Conservation (phyloP, 2,888 invertebrate species). For the Drosophila pegasa region DNA sequence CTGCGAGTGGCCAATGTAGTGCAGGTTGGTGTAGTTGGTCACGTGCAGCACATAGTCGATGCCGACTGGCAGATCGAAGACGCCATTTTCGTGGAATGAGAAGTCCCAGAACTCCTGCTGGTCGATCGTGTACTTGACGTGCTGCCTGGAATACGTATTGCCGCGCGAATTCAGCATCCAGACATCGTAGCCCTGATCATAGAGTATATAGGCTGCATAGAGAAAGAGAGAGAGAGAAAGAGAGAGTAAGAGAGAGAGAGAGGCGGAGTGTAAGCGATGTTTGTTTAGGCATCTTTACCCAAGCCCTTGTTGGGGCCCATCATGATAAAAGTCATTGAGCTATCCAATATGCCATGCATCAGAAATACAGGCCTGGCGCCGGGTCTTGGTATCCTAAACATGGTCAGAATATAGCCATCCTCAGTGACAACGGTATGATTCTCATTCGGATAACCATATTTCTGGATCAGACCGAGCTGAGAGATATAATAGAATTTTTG, state of each 20-base stretch:
- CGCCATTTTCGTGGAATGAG: conserved; percentile 90
- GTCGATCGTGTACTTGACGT: conserved; percentile 85
- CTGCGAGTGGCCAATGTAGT: conserved; percentile 93
- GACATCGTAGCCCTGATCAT: conserved; percentile 90
- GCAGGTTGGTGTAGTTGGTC: conserved; percentile 87
- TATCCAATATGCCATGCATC: conserved; percentile 90
- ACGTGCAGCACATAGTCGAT: conserved; percentile 89
- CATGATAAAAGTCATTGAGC: conserved; percentile 90
- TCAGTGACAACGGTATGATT: conserved; percentile 88
- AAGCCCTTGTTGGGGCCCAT: conserved; percentile 89
- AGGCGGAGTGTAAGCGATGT: too few relatives aligned
- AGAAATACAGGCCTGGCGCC: conserved; percentile 86
- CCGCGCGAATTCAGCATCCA: conserved; percentile 95
- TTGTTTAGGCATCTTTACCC: conserved; percentile 87
- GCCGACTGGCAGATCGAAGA: conserved; percentile 91
- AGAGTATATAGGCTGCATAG: conserved; percentile 84
- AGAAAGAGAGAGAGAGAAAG: neutral
- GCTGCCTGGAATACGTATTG: conserved; percentile 87
- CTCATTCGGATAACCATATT: conserved; percentile 89
- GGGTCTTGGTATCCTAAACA: conserved; percentile 90
- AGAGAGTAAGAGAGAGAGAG: neutral
- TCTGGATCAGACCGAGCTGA: conserved; percentile 81
- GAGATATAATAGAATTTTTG: too few relatives aligned
- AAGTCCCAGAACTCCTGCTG: conserved; percentile 87
- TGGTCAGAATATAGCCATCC: conserved; percentile 91